Evolutionary conservation across 2,113 vertebrate genomes (phyloP).

Genomic region (Megalops atlanticus): DNA sequence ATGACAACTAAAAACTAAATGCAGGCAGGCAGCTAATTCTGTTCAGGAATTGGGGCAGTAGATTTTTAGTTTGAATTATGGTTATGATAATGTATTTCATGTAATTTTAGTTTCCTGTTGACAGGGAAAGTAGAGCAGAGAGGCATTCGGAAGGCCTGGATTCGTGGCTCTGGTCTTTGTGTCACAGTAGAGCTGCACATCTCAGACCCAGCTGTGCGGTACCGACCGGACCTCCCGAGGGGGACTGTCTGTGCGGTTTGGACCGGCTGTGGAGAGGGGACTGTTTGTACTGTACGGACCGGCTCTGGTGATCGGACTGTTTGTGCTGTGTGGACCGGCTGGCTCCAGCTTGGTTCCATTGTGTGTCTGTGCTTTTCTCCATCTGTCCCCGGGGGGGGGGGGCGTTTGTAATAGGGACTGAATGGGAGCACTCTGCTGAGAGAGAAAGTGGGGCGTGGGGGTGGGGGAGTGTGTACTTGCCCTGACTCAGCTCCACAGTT

Average conservation of each 20-base stretch:
- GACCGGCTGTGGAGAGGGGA: neutral
- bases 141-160: too few relatives aligned
- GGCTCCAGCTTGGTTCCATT: neutral
- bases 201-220: neutral
- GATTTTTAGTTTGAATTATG: neutral
- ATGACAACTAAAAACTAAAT: too few relatives aligned
- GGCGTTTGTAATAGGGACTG: constrained; percentile 40
- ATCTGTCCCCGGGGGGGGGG: constrained; percentile 31
- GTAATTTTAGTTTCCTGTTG: too few relatives aligned
- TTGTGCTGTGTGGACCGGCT: neutral
- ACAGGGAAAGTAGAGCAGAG: too few relatives aligned
- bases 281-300: neutral
- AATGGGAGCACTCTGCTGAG: constrained; percentile 40
- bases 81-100: neutral
- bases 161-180: too few relatives aligned
- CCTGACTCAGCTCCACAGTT: constrained; percentile 22
- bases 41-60: neutral
- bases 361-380: constrained; percentile 36
- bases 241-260: neutral
- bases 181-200: too few relatives aligned
- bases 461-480: neutral
- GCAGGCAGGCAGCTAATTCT: too few relatives aligned
- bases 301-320: too few relatives aligned
- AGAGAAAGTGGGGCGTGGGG: neutral
- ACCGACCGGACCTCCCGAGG: too few relatives aligned